phyloP scores from a whole-genome alignment of 1,140 invertebrate genomes.

The Zaprionus taronus region DNA sequence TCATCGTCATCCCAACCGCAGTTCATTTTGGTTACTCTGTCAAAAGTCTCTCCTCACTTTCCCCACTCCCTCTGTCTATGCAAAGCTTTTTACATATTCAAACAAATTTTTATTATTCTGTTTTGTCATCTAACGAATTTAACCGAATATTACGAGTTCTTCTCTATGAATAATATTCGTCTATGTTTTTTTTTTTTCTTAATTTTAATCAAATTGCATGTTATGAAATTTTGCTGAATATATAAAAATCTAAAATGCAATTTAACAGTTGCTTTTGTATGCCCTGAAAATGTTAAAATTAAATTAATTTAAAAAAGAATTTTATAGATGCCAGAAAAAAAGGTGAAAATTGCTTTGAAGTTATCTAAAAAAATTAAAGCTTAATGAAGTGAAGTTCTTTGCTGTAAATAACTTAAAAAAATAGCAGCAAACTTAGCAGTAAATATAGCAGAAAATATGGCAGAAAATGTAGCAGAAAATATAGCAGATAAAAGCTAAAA shows the following conservation, averaged over 20 bases:
- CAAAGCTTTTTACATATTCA: constrained; percentile 13
- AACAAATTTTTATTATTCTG: constrained; percentile 12
- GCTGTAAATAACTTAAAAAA: too few species aligned
- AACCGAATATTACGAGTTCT: constrained; percentile 5
- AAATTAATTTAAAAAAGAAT: background rate
- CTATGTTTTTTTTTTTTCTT: background rate
- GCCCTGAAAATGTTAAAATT: background rate
- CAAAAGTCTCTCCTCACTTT: constrained; percentile 1
- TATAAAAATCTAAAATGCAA: background rate
- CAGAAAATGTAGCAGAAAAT: too few species aligned
- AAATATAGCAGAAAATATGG: too few species aligned
- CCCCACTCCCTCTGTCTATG: background rate
- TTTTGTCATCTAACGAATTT: constrained; percentile 19
- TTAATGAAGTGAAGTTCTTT: too few species aligned
- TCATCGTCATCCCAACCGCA: constrained; percentile 7
- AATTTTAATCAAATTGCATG: background rate
- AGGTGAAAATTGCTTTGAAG: background rate
- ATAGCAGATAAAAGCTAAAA: too few species aligned
- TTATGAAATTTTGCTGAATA: constrained; percentile 5
- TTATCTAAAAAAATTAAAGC: background rate
- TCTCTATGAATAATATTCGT: background rate
- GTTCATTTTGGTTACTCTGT: constrained; percentile 11
- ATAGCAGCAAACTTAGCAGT: too few species aligned
- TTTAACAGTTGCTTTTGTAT: background rate
- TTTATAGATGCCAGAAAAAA: background rate